These are phyloP conservation scores for Zeus faber DNA, from an alignment of 2,113 vertebrate genomes.

Conservation along the genomic window DNA sequence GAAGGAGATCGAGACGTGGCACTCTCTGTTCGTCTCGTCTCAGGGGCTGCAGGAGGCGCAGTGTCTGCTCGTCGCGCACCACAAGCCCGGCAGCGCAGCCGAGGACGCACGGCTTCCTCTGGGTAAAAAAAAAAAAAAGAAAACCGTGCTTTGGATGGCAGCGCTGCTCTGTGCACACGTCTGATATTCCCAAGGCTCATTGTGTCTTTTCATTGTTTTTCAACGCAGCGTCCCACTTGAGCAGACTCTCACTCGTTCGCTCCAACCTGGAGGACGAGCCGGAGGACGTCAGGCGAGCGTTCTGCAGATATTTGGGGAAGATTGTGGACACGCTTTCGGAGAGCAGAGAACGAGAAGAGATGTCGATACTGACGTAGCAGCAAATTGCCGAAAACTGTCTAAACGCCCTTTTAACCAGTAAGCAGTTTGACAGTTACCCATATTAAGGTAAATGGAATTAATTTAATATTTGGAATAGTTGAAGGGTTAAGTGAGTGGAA, in stretches of 20 bases:
- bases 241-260: constrained; percentile 83
- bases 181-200: not conserved
- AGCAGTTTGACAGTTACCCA: too few species aligned
- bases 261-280: constrained; percentile 93
- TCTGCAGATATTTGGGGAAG: constrained; percentile 83
- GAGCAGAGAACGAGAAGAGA: constrained; percentile 89
- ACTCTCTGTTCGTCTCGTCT: constrained; percentile 85
- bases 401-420: too few species aligned
- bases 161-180: not conserved
- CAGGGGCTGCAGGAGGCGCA: constrained; percentile 83
- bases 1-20: constrained; percentile 89
- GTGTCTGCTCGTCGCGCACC: constrained; percentile 92
- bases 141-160: too few species aligned
- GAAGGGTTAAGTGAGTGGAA: too few species aligned
- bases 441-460: too few species aligned
- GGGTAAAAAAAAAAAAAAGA: constrained; percentile 68
- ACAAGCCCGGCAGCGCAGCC: constrained; percentile 83
- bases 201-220: constrained; percentile 11
- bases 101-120: constrained; percentile 72
- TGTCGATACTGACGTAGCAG: constrained; percentile 70
- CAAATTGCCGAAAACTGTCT: too few species aligned
- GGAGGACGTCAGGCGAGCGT: constrained; percentile 84
- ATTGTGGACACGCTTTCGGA: constrained; percentile 84
- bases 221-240: constrained; percentile 80
- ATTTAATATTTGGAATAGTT: too few species aligned